Percentiles rank a stretch among this genome's conserved stretches.
Evolutionary conservation across 2,888 invertebrate species (phyloP).

Genomic region (Temnothorax unifasciatus): DNA sequence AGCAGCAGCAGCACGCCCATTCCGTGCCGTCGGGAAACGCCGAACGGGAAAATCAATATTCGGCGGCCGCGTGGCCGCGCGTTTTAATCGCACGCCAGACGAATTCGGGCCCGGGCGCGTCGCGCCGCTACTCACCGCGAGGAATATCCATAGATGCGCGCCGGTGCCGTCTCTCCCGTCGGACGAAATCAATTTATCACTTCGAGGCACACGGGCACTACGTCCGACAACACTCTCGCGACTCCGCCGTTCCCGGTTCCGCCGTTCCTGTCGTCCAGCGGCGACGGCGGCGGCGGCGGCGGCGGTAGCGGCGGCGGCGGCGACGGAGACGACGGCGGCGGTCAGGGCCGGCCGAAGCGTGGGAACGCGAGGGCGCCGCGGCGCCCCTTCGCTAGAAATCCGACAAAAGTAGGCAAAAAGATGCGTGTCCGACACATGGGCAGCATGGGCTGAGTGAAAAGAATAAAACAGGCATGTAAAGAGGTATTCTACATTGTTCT

Average conservation of each 20-base stretch:
- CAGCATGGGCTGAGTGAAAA: no score
- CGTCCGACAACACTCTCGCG: conserved; percentile 83
- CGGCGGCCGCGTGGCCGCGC: conserved; percentile 59
- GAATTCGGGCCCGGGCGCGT: conserved; percentile 1
- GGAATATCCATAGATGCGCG: conserved; percentile 79
- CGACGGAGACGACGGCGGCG: conserved; percentile 10
- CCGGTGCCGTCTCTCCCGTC: conserved; percentile 61
- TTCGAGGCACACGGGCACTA: conserved; percentile 78
- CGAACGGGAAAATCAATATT: conserved; percentile 79
- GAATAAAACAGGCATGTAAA: no score
- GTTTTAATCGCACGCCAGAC: conserved; percentile 35
- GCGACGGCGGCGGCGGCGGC: conserved; percentile 55
- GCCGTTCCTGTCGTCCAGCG: conserved; percentile 76
- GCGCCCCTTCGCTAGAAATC: not conserved
- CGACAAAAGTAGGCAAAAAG: no score
- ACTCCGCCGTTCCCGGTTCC: conserved; percentile 79
- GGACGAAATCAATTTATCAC: conserved; percentile 81
- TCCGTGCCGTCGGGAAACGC: conserved; percentile 74
- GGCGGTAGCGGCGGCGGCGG: conserved; percentile 15
- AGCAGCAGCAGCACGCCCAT: conserved; percentile 82
- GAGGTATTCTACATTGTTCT: no score
- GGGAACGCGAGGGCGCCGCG: not conserved
- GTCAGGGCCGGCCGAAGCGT: conserved; percentile 28
- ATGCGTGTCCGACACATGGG: no score
- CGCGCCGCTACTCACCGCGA: conserved; percentile 76